Evolutionary conservation across 1,140 invertebrate genomes (phyloP).

Genomic region (Cyrtorhinus lividipennis): DNA sequence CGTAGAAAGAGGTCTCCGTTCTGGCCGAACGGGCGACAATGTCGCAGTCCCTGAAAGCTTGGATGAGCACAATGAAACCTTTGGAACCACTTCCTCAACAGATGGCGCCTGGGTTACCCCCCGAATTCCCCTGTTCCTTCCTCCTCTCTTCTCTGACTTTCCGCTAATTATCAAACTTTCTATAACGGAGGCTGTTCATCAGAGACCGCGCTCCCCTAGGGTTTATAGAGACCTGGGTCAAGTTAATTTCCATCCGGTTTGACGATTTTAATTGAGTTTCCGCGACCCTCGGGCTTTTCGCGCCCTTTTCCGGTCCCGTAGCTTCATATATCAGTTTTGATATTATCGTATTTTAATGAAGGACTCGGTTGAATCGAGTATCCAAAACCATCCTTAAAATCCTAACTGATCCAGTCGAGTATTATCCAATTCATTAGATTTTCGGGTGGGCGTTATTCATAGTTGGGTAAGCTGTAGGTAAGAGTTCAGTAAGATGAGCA

Average conservation of each 20-base stretch:
- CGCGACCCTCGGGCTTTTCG: not conserved
- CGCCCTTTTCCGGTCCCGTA: not conserved
- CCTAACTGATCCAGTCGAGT: too few species aligned
- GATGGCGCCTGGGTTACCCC: not conserved
- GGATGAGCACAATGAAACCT: not conserved
- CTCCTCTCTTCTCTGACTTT: not conserved
- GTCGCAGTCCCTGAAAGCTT: not conserved
- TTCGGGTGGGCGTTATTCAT: too few species aligned
- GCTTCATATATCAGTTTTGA: too few species aligned
- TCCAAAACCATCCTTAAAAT: too few species aligned
- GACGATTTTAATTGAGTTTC: constrained; percentile 7
- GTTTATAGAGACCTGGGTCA: not conserved
- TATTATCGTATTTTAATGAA: too few species aligned
- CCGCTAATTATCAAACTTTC: constrained; percentile 8
- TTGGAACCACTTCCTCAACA: constrained; percentile 1
- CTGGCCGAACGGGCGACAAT: not conserved
- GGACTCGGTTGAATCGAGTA: too few species aligned
- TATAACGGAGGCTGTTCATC: too few species aligned
- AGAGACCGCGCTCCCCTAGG: not conserved
- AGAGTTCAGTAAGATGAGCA: too few species aligned
- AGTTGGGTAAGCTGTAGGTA: too few species aligned
- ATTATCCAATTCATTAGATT: too few species aligned
- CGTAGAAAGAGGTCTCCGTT: not conserved
- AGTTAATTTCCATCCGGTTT: not conserved
- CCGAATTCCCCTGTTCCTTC: not conserved